Percentiles rank a stretch among this genome's conserved stretches.
Conservation (phyloP, 2,113 vertebrate genomes). For the Cheirogaleus medius region DNA sequence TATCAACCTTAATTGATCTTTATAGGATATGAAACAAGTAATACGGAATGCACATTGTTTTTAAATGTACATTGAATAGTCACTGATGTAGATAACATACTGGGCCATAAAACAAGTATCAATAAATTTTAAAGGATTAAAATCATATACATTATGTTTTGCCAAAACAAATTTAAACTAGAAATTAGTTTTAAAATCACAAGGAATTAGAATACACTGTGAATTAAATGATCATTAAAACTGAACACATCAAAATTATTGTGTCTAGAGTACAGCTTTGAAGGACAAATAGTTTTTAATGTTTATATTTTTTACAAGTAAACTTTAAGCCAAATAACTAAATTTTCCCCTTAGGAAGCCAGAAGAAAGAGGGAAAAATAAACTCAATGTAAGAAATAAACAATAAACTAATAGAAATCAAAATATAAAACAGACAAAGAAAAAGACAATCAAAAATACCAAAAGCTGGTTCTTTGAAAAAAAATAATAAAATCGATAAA, state of each 20-base stretch:
- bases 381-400: not conserved
- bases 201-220: not conserved
- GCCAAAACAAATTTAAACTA: not conserved
- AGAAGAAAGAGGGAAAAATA: not conserved
- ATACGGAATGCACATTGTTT: not conserved
- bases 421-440: not conserved
- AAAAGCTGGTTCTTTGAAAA: not conserved
- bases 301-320: not conserved
- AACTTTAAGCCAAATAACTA: not conserved
- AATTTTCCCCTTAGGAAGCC: not conserved
- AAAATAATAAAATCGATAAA: not conserved
- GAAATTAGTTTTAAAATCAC: not conserved
- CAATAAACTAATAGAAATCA: not conserved
- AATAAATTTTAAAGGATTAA: not conserved
- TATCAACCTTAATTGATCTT: not conserved
- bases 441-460: not conserved
- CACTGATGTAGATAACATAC: not conserved
- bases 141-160: not conserved
- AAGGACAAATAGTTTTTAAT: not conserved
- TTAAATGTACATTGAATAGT: not conserved
- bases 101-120: not conserved
- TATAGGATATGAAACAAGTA: not conserved
- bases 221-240: not conserved
- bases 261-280: not conserved
- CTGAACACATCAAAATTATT: not conserved